Percentiles rank a stretch among this genome's conserved stretches.
phyloP scores from a whole-genome alignment of 2,113 vertebrate species.

The Labeo catla region DNA sequence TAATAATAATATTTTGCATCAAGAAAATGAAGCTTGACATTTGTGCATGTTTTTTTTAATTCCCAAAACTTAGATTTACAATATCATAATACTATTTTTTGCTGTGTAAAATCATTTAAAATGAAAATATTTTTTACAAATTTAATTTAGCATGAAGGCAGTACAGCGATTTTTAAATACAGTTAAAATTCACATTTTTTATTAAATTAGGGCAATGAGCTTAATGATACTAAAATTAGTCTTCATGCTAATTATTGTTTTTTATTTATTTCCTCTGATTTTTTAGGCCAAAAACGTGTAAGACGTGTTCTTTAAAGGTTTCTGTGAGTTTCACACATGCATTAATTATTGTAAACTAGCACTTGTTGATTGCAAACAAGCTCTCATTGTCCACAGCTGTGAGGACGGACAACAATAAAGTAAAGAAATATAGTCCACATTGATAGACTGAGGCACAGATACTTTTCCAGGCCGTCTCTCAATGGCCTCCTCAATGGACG shows the following conservation, averaged over 20 bases:
- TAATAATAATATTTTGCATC: neutral
- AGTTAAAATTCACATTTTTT: neutral
- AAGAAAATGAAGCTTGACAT: neutral
- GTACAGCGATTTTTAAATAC: too few relatives aligned
- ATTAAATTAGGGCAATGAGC: neutral
- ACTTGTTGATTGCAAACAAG: neutral
- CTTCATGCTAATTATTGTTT: too few relatives aligned
- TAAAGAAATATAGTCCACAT: constrained; percentile 32
- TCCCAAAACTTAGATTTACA: too few relatives aligned
- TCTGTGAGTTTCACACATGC: neutral
- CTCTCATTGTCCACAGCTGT: constrained; percentile 12
- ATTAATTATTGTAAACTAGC: neutral
- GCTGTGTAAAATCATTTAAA: too few relatives aligned
- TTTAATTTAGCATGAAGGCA: too few relatives aligned
- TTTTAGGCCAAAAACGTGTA: too few relatives aligned
- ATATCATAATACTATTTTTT: too few relatives aligned
- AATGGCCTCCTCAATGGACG: constrained; percentile 51
- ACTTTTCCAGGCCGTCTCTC: constrained; percentile 33
- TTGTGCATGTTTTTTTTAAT: too few relatives aligned
- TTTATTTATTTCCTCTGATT: too few relatives aligned
- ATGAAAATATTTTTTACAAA: too few relatives aligned
- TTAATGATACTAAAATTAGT: neutral
- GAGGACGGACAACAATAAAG: constrained; percentile 14
- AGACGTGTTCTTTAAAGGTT: too few relatives aligned
- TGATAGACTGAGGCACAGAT: constrained; percentile 45